Percentiles rank a stretch among this genome's conserved stretches.
These are phyloP conservation scores for Calephelis virginiensis DNA, from an alignment of 1,140 invertebrate genomes.

Conservation along the genomic window DNA sequence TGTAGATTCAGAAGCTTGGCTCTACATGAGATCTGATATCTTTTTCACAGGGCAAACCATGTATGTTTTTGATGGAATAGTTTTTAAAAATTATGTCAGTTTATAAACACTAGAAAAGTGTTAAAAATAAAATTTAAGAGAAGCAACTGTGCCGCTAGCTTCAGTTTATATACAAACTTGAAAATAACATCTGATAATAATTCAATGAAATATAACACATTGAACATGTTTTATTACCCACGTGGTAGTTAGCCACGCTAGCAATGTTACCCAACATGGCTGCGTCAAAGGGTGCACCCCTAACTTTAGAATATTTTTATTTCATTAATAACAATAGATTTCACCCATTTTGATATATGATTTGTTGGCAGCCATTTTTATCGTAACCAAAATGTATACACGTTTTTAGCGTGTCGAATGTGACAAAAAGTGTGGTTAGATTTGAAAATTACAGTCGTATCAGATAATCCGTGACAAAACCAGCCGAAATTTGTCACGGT, in stretches of 20 bases:
- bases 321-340: slow-evolving; percentile 74
- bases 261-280: slow-evolving; percentile 65
- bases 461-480: slow-evolving; percentile 40
- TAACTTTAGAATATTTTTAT: slow-evolving; percentile 71
- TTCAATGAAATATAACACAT: slow-evolving; percentile 1
- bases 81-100: too few species aligned
- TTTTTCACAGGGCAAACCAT: too few species aligned
- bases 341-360: slow-evolving; percentile 70
- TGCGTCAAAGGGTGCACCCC: slow-evolving; percentile 47
- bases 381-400: slow-evolving; percentile 31
- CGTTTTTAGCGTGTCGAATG: slow-evolving; percentile 16
- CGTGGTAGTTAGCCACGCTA: slow-evolving; percentile 49
- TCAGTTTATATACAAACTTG: too few species aligned
- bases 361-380: slow-evolving; percentile 66
- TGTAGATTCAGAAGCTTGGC: too few species aligned
- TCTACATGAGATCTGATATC: too few species aligned
- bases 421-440: slow-evolving; percentile 19
- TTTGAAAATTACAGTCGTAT: slow-evolving; percentile 29
- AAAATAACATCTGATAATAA: not conserved
- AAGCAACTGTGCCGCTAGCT: too few species aligned
- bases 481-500: not conserved
- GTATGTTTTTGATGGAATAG: too few species aligned
- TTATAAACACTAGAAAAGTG: too few species aligned
- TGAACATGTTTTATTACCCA: slow-evolving; percentile 12
- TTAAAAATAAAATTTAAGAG: too few species aligned